Evolutionary conservation across 2,797 vertebrate genomes (phyloP).

Genomic region (Lophotriccus pileatus): DNA sequence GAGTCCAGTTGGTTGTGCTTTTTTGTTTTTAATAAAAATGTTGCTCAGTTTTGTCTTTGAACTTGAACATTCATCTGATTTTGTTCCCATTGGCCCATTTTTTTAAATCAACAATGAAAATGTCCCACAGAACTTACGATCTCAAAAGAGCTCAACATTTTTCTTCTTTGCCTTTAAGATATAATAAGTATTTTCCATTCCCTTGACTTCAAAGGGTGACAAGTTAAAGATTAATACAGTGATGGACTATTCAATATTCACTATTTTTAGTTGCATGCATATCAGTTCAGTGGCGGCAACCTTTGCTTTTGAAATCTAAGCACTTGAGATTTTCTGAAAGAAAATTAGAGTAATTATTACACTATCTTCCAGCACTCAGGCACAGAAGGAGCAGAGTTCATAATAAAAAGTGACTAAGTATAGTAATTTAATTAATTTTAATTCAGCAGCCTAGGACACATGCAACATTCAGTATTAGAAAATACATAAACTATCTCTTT

Average conservation of each 20-base stretch:
- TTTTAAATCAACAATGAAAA: background rate
- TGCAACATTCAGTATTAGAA: background rate
- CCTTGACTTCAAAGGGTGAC: background rate
- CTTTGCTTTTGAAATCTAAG: conserved; percentile 11
- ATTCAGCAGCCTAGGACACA: background rate
- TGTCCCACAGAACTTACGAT: background rate
- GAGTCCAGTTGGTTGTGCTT: accelerated
- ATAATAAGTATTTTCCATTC: background rate
- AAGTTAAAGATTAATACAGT: background rate
- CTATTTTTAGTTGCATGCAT: background rate
- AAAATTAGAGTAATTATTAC: conserved; percentile 42
- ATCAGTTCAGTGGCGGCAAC: background rate
- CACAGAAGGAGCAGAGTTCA: background rate
- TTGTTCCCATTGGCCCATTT: background rate
- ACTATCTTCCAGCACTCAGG: background rate
- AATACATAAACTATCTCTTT: background rate
- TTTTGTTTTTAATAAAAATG: background rate
- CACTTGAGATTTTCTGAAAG: conserved; percentile 36
- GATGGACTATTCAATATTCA: background rate
- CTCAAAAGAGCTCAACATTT: background rate
- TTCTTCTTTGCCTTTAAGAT: background rate
- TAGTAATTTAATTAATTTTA: background rate
- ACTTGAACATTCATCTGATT: background rate
- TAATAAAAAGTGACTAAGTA: background rate
- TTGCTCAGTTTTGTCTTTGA: background rate